Percentiles rank a stretch among this genome's conserved stretches.
These are phyloP conservation scores for Trisateles emortualis DNA, from an alignment of 2,888 invertebrate genomes.

Conservation along the genomic window DNA sequence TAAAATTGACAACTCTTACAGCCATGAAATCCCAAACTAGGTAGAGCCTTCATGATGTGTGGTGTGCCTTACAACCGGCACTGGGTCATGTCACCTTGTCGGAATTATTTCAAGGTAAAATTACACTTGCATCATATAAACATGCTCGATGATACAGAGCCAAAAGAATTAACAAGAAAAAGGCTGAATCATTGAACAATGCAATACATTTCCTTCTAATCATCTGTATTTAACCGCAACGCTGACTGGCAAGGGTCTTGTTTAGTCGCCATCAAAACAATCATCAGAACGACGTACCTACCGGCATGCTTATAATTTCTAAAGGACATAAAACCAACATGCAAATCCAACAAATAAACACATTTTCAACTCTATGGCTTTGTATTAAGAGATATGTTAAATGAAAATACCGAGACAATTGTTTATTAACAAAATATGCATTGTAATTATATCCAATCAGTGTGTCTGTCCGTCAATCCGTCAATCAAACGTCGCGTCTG, in stretches of 20 bases:
- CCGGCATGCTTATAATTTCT: conserved; percentile 38
- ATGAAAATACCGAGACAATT: conserved; percentile 45
- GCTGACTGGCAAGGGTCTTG: conserved; percentile 28
- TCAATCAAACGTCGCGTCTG: conserved; percentile 68
- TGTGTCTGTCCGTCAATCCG: conserved; percentile 75
- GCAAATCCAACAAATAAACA: not conserved
- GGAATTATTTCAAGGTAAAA: no score
- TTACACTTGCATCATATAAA: no score
- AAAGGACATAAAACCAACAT: conserved; percentile 26
- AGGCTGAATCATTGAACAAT: conserved; percentile 11
- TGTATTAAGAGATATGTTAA: not conserved
- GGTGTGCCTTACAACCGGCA: no score
- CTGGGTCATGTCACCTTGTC: no score
- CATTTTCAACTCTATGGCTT: conserved; percentile 25
- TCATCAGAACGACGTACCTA: conserved; percentile 37
- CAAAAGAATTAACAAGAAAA: not conserved
- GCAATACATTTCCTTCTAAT: conserved; percentile 14
- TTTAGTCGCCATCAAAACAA: conserved; percentile 42
- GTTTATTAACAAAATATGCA: conserved; percentile 77
- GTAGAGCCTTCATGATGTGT: no score
- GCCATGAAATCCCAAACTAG: no score
- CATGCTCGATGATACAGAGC: no score
- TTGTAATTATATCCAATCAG: conserved; percentile 84
- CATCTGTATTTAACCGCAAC: conserved; percentile 23
- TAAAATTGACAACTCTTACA: no score